Evolutionary conservation across 2,113 vertebrate species (phyloP).

Genomic region (Archocentrus centrarchus): DNA sequence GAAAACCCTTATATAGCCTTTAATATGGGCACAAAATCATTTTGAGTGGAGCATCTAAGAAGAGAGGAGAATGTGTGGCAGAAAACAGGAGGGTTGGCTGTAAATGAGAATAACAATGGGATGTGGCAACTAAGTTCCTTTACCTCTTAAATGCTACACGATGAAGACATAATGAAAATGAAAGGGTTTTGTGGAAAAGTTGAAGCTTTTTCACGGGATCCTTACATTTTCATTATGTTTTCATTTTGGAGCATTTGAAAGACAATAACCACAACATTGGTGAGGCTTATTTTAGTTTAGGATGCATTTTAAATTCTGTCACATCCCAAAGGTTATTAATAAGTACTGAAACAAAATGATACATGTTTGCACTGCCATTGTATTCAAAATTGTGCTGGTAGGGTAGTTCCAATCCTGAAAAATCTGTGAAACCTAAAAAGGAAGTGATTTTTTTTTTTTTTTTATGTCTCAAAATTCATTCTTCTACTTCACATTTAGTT

Average conservation of each 20-base stretch:
- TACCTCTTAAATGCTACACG: conserved; percentile 37
- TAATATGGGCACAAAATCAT: conserved; percentile 48
- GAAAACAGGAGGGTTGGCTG: conserved; percentile 48
- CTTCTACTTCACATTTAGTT: neutral
- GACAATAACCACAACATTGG: neutral
- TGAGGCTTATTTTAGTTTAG: conserved; percentile 1
- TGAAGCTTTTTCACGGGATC: conserved; percentile 28
- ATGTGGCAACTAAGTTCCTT: conserved; percentile 57
- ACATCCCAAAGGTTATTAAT: neutral
- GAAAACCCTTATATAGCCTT: conserved; percentile 53
- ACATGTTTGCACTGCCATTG: neutral
- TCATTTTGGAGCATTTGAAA: conserved; percentile 19
- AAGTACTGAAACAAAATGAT: conserved; percentile 13
- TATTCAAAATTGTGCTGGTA: neutral
- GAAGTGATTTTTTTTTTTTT: neutral
- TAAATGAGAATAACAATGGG: conserved; percentile 68
- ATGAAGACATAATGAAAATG: conserved; percentile 2
- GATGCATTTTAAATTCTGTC: neutral
- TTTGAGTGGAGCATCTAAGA: conserved; percentile 64
- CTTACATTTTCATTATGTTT: conserved; percentile 32
- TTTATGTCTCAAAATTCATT: neutral
- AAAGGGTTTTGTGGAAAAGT: neutral
- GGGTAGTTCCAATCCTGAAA: neutral
- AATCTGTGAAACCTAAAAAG: neutral
- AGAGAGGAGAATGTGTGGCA: conserved; percentile 68